These are phyloP conservation scores for Diphyllodes magnificus DNA, from an alignment of 2,113 vertebrate genomes.

Conservation along the genomic window DNA sequence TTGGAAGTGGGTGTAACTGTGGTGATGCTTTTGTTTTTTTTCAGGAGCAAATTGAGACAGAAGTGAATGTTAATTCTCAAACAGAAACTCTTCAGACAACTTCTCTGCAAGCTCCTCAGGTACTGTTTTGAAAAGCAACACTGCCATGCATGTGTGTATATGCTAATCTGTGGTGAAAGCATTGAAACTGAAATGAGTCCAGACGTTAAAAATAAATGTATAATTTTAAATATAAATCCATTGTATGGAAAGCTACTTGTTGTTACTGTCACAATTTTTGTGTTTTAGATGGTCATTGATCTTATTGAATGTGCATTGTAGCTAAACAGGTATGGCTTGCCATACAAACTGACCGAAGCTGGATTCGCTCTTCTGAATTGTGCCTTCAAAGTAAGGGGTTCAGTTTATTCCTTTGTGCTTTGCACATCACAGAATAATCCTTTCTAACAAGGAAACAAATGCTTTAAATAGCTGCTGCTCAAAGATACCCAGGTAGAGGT, in stretches of 20 bases:
- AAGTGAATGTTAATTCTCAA: conserved; percentile 68
- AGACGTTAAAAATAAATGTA: neutral
- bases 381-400: conserved; percentile 51
- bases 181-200: neutral
- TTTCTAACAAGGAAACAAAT: neutral
- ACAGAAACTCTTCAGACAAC: conserved; percentile 72
- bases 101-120: conserved; percentile 78
- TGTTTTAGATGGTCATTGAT: conserved; percentile 57
- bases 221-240: neutral
- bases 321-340: conserved; percentile 51
- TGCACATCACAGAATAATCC: conserved; percentile 29
- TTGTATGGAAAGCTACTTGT: conserved; percentile 18
- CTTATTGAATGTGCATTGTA: conserved; percentile 58
- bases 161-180: neutral
- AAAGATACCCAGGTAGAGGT: neutral
- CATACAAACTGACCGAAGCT: conserved; percentile 53
- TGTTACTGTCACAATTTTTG: conserved; percentile 51
- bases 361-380: conserved; percentile 52
- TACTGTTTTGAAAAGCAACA: conserved; percentile 36
- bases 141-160: neutral
- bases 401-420: conserved; percentile 54
- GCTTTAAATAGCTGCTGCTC: neutral
- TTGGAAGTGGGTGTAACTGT: neutral
- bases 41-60: conserved; percentile 71
- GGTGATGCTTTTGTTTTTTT: neutral